Percentiles rank a stretch among this genome's conserved stretches.
Evolutionary conservation across 1,140 invertebrate genomes (phyloP).

Genomic region (Oreohelix idahoensis): DNA sequence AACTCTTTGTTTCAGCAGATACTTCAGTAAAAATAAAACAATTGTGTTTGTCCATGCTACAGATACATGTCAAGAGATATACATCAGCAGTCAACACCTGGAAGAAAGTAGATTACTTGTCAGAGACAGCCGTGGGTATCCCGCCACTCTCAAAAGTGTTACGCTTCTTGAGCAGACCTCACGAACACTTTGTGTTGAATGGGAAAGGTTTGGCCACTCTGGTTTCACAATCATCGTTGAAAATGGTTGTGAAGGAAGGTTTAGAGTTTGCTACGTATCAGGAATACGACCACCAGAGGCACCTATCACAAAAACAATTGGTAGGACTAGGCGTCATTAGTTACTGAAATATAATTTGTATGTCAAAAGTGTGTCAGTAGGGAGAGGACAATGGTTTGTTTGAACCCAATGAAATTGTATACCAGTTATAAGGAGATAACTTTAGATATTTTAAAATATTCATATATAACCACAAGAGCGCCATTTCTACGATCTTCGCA

Average conservation of each 20-base stretch:
- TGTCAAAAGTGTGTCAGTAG: no score
- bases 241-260: slow-evolving; percentile 5
- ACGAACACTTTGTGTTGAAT: neutral
- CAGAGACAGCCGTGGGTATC: neutral
- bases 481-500: no score
- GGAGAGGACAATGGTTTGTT: no score
- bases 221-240: neutral
- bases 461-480: no score
- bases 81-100: neutral
- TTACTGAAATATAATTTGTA: no score
- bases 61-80: neutral
- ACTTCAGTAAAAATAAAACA: neutral
- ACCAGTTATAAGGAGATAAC: no score
- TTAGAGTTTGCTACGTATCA: neutral
- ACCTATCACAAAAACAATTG: neutral
- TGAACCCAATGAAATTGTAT: no score
- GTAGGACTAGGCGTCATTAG: no score
- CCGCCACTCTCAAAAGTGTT: neutral
- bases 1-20: neutral
- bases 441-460: no score
- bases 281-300: neutral
- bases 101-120: neutral
- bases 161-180: neutral
- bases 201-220: neutral
- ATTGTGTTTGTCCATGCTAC: neutral